phyloP scores from a whole-genome alignment of 2,888 invertebrate genomes.

The Eupithecia insigniata region DNA sequence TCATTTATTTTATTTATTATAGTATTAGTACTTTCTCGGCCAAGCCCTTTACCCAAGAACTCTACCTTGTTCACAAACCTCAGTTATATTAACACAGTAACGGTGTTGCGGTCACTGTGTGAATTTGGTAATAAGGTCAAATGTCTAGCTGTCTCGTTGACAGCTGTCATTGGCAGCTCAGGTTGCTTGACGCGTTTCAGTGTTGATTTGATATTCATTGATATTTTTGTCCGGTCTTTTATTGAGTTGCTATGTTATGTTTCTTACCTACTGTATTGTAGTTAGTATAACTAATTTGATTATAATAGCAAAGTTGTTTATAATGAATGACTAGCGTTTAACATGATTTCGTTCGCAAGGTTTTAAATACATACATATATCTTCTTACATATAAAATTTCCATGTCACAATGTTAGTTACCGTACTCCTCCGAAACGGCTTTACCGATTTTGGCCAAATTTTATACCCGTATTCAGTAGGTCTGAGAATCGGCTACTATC shows the following conservation, averaged over 20 bases:
- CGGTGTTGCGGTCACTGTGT: constrained; percentile 48
- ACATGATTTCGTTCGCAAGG: background rate
- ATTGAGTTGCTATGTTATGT: background rate
- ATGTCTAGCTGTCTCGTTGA: constrained; percentile 38
- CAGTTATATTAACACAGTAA: constrained; percentile 36
- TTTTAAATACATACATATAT: too few relatives aligned
- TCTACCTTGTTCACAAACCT: background rate
- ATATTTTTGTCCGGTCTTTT: background rate
- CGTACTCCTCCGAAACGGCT: too few relatives aligned
- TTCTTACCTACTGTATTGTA: background rate
- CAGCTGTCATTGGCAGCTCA: constrained; percentile 14
- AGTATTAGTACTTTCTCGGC: background rate
- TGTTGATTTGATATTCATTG: constrained; percentile 26
- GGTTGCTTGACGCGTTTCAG: constrained; percentile 20
- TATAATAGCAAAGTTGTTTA: background rate
- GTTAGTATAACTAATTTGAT: background rate
- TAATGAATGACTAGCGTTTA: background rate
- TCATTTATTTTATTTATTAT: background rate
- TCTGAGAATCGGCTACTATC: too few relatives aligned
- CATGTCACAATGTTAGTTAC: too few relatives aligned
- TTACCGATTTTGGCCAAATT: too few relatives aligned
- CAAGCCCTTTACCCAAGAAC: background rate
- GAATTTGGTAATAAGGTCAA: constrained; percentile 45
- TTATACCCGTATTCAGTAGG: too few relatives aligned
- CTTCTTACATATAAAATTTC: too few relatives aligned